Percentiles rank a stretch among this genome's conserved stretches.
These are phyloP conservation scores for Dryobota labecula DNA, from an alignment of 2,888 invertebrate species.

Conservation along the genomic window DNA sequence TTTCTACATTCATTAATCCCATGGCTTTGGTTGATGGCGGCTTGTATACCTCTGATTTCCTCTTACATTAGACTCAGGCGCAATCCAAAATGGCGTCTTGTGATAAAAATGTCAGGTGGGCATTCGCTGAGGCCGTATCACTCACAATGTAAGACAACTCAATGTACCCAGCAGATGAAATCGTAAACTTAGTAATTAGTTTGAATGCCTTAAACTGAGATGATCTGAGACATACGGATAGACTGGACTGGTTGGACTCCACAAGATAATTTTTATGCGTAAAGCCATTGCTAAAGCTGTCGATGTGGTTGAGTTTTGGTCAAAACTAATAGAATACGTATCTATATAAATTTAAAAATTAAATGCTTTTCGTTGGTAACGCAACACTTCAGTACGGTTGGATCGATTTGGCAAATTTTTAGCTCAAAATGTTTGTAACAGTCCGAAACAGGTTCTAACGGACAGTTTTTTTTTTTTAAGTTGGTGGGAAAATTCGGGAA, in stretches of 20 bases:
- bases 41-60: slow-evolving; percentile 22
- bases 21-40: slow-evolving; percentile 21
- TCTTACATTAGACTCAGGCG: slow-evolving; percentile 37
- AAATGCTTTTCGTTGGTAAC: not conserved
- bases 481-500: too few relatives aligned
- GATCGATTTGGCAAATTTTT: not conserved
- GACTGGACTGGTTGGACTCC: not conserved
- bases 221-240: slow-evolving; percentile 49
- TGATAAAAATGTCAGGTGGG: slow-evolving; percentile 69
- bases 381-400: not conserved
- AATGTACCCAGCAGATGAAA: slow-evolving; percentile 73
- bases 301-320: not conserved
- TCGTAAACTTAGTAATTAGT: slow-evolving; percentile 83
- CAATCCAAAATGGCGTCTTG: slow-evolving; percentile 70
- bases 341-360: not conserved
- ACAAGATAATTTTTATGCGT: not conserved
- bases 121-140: slow-evolving; percentile 63
- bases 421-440: not conserved
- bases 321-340: not conserved
- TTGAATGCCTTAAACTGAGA: slow-evolving; percentile 71
- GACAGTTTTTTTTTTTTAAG: too few relatives aligned
- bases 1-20: slow-evolving; percentile 21
- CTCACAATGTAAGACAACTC: slow-evolving; percentile 77
- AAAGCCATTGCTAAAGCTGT: not conserved
- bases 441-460: too few relatives aligned